Conservation (phyloP, 2,888 invertebrate species). For the Hypomecis atomaria region DNA sequence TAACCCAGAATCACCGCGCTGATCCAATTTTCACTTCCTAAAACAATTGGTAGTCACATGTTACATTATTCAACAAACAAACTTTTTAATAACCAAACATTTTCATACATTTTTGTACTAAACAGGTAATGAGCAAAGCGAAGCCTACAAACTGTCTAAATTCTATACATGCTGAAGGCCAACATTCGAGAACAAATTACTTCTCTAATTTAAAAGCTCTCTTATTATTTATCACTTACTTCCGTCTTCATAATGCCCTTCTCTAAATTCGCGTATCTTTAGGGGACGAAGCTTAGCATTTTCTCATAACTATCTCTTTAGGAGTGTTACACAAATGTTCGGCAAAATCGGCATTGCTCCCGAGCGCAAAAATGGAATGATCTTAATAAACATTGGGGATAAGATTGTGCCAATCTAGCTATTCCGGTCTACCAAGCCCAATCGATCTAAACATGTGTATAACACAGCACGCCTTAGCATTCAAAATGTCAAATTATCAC, state of each 20-base stretch:
- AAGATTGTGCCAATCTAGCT: too few species aligned
- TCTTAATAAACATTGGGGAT: too few species aligned
- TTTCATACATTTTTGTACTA: constrained; percentile 74
- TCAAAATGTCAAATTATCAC: too few species aligned
- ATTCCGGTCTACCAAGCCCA: too few species aligned
- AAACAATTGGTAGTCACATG: constrained; percentile 29
- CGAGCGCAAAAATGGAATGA: too few species aligned
- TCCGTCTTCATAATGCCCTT: neutral
- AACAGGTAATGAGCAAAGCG: constrained; percentile 79
- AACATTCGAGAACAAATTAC: constrained; percentile 7
- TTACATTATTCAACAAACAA: constrained; percentile 50
- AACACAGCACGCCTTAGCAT: too few species aligned
- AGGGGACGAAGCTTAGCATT: too few species aligned
- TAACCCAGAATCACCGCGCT: constrained; percentile 1
- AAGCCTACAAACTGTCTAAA: constrained; percentile 39
- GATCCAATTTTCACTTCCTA: constrained; percentile 14
- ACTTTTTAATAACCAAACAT: constrained; percentile 52
- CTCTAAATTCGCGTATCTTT: too few species aligned
- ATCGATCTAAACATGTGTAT: too few species aligned
- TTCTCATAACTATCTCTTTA: too few species aligned
- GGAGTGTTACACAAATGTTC: too few species aligned
- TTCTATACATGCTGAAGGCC: constrained; percentile 29
- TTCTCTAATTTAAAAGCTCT: neutral
- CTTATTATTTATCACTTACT: neutral
- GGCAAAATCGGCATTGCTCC: too few species aligned